Evolutionary conservation across 2,888 invertebrate species (phyloP), one percentile per base, ranked within the genome.

Genomic region (Eupithecia pulchellata): DNA sequence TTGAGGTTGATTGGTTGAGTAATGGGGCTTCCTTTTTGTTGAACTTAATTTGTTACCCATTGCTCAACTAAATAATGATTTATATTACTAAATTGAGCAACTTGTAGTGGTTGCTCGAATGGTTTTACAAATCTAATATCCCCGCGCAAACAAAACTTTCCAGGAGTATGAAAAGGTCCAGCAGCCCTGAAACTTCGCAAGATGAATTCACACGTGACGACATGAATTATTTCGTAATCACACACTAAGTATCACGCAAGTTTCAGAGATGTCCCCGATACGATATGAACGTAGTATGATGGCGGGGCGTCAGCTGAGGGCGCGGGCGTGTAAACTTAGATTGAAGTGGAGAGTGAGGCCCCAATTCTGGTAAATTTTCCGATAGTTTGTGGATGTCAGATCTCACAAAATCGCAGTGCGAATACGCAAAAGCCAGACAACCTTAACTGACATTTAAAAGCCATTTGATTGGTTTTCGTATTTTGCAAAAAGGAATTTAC

Each of bases 241-340:
- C 61, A 61, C 4, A 32, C 14, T 17, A 29, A 6, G 47, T 57
- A 29, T 57, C 20, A 13, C 61, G 25, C 34, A 20, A 61, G 32
- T 61, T 57, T 34, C 61, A 61, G 32, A 34, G 11, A n/a, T 34
- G 20, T 29, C 64, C 32, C 68, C 58, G 2, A 30, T 60, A 58
- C 36, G 42, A 60, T 71, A 64, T 67, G 58, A 64, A 57, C 39
- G 30, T 67, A 61, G 20, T 20, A 61, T 62, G 71, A 73, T 32
- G 32, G 30, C 32, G 30, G 27, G 71, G 72, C 73, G 68, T 64
- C 75, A 75, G 73, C 72, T 74, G 78, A 74, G 70, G 70, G 58
- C 69, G 60, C 74, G 70, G 70, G 58, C 69, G 60, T 75, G 65
- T 71, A 77, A 79, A 79, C 75, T 79, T 79, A 77, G 77, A 77